A percentile compares a stretch with the other conserved stretches of the same genome.
These are phyloP conservation scores for Oophaga pumilio DNA, from an alignment of 2,113 vertebrate species.

Conservation along the genomic window DNA sequence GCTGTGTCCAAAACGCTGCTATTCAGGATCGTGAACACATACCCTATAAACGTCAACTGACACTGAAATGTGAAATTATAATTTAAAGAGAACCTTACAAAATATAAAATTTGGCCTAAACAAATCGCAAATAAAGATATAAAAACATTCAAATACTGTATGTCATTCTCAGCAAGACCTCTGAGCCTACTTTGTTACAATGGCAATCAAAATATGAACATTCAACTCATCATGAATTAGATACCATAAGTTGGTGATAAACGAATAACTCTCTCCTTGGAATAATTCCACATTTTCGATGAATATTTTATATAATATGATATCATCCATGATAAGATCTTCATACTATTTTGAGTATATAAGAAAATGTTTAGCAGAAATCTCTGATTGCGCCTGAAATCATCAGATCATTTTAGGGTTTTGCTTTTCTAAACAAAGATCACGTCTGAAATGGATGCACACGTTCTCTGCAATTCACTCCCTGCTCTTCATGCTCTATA, in stretches of 20 bases:
- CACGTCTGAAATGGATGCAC: constrained; percentile 13
- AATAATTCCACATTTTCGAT: neutral
- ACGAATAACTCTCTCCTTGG: neutral
- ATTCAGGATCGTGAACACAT: too few species aligned
- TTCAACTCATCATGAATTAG: neutral
- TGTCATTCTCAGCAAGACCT: neutral
- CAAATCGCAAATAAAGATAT: neutral
- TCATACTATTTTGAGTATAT: neutral
- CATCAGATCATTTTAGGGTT: neutral
- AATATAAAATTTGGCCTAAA: neutral
- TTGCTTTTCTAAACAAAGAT: neutral
- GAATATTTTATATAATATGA: neutral
- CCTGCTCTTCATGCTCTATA: constrained; percentile 47
- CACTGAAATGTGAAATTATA: neutral
- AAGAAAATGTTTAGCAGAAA: neutral
- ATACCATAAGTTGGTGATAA: neutral
- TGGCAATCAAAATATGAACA: neutral
- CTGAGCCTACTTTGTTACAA: neutral
- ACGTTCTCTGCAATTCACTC: constrained; percentile 28
- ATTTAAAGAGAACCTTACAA: neutral
- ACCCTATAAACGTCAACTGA: neutral
- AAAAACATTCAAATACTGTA: neutral
- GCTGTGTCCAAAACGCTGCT: too few species aligned
- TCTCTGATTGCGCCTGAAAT: neutral
- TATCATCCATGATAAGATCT: neutral